Percentiles rank a stretch among this genome's conserved stretches.
Conservation (phyloP, 37 sponge, comb jelly and placozoan genomes). For the Bolinopsis microptera region DNA sequence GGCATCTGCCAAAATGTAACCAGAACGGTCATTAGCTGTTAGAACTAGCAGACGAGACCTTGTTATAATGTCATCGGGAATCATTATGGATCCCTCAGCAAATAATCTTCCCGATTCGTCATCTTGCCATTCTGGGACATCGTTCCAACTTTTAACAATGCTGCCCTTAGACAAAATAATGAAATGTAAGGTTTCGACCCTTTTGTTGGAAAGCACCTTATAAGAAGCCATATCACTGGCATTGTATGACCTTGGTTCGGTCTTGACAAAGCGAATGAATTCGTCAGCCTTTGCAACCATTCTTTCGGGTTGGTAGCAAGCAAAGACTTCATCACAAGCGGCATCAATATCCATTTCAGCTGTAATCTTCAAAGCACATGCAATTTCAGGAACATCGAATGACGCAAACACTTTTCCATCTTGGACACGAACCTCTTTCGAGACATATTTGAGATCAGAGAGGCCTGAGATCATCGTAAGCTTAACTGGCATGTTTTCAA, state of each 20-base stretch:
- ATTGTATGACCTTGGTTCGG: background rate
- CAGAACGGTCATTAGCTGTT: background rate
- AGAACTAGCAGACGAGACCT: background rate
- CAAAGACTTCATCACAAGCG: background rate
- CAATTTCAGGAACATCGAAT: constrained; percentile 32
- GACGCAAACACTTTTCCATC: constrained; percentile 10
- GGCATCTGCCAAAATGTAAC: background rate
- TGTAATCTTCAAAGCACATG: constrained; percentile 23
- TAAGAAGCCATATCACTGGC: background rate
- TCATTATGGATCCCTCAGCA: background rate
- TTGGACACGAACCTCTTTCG: background rate
- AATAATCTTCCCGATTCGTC: background rate
- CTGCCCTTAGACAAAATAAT: constrained; percentile 25
- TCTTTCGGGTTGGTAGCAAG: constrained; percentile 32
- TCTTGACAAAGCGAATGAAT: background rate
- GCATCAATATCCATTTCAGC: constrained; percentile 2
- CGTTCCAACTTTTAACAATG: background rate
- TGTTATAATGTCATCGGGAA: background rate
- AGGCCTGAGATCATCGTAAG: constrained; percentile 10
- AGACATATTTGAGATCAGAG: background rate
- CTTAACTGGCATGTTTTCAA: background rate
- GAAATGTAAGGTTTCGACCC: background rate
- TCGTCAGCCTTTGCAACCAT: background rate
- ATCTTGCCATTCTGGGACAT: background rate
- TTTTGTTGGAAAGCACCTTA: background rate